These are phyloP conservation scores for Melipona bicolor DNA, from an alignment of 2,888 invertebrate genomes.

Conservation along the genomic window DNA sequence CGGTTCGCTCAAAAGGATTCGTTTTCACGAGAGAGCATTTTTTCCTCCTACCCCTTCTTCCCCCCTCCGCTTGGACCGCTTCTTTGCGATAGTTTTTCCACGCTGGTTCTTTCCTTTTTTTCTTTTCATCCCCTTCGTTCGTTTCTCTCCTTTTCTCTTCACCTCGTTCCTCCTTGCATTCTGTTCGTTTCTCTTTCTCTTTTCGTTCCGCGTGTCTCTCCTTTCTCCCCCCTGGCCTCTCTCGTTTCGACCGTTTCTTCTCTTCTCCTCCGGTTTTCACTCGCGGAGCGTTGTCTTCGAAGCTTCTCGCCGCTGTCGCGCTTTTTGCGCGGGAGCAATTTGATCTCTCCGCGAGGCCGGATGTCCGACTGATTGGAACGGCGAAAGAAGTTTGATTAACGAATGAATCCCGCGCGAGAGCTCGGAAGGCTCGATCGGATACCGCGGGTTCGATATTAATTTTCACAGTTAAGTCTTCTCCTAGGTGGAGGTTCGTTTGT, in stretches of 20 bases:
- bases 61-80: neutral
- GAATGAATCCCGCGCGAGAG: neutral
- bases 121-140: neutral
- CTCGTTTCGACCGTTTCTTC: no score
- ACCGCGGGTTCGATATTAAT: no score
- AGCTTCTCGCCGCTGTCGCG: no score
- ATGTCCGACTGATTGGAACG: neutral
- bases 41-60: neutral
- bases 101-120: neutral
- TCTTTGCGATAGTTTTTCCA: constrained; percentile 17
- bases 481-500: no score
- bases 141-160: neutral
- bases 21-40: constrained; percentile 45
- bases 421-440: neutral
- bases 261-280: no score
- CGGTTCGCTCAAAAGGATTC: constrained; percentile 56
- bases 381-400: constrained; percentile 5
- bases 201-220: no score
- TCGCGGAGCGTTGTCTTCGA: no score
- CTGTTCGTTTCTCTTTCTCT: no score
- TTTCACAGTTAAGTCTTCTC: no score
- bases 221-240: no score
- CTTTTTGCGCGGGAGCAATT: no score
- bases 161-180: neutral
- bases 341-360: no score